Percentiles rank a stretch among this genome's conserved stretches.
Evolutionary conservation across 2,113 vertebrate species (phyloP).

Genomic region (Pseudorectes ferrugineus): DNA sequence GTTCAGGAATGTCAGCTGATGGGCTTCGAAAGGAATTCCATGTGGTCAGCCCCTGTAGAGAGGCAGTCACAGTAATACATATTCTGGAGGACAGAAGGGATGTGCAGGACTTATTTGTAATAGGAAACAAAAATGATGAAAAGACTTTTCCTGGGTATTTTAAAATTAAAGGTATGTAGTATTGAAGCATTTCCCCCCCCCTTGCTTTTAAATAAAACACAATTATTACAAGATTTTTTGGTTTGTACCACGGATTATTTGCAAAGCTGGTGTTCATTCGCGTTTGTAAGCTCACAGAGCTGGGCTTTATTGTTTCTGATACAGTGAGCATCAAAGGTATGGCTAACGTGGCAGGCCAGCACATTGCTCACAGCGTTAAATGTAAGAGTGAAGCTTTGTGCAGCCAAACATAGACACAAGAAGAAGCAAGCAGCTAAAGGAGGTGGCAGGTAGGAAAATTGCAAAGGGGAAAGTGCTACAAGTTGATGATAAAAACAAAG

Average conservation of each 20-base stretch:
- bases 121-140: neutral
- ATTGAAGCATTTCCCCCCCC: accelerated
- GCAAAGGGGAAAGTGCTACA: neutral
- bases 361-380: neutral
- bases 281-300: neutral
- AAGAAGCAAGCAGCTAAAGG: neutral
- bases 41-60: neutral
- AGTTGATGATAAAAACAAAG: neutral
- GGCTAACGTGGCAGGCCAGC: neutral
- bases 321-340: neutral
- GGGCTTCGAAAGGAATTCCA: neutral
- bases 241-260: neutral
- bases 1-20: neutral
- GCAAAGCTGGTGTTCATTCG: neutral
- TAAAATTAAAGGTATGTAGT: neutral
- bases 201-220: neutral
- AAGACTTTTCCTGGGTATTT: neutral
- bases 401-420: neutral
- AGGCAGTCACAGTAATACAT: neutral
- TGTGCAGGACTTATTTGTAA: neutral
- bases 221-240: neutral
- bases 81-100: neutral
- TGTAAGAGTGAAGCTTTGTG: neutral
- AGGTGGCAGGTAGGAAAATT: neutral
- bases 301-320: conserved; percentile 51